Percentiles rank a stretch among this genome's conserved stretches.
phyloP scores from a whole-genome alignment of 2,113 vertebrate genomes.

The Ceyx margarethae region DNA sequence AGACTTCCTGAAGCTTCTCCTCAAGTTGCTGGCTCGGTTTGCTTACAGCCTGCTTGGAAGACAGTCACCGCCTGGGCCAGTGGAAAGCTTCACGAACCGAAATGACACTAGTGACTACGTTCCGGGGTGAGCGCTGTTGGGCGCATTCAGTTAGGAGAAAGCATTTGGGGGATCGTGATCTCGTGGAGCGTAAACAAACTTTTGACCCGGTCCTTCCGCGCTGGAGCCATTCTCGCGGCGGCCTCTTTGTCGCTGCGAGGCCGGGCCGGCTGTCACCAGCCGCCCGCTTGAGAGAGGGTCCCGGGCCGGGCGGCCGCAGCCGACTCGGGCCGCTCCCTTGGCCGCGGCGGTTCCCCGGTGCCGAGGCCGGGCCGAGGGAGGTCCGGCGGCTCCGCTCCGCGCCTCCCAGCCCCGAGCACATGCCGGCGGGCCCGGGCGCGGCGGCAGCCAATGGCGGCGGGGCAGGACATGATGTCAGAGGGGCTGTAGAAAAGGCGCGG shows the following conservation, averaged over 20 bases:
- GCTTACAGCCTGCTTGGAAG: no score
- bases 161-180: no score
- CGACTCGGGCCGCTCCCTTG: neutral
- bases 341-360: neutral
- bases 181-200: no score
- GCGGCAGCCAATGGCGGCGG: conserved; percentile 84
- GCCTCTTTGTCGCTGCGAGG: neutral
- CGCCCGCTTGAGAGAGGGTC: neutral
- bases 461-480: conserved; percentile 88
- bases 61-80: no score
- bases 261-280: neutral
- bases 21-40: no score
- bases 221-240: no score
- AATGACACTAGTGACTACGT: no score
- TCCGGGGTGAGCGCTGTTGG: no score
- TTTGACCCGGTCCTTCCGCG: no score
- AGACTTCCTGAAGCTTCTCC: neutral
- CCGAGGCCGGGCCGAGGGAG: neutral
- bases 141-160: no score
- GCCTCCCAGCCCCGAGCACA: conserved; percentile 72
- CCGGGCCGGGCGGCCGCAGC: neutral
- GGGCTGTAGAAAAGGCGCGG: conserved; percentile 96
- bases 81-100: no score
- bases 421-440: conserved; percentile 71
- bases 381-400: neutral